Percentiles rank a stretch among this genome's conserved stretches.
Evolutionary conservation across 2,113 vertebrate genomes (phyloP).

Genomic region (Xenus cinereus): DNA sequence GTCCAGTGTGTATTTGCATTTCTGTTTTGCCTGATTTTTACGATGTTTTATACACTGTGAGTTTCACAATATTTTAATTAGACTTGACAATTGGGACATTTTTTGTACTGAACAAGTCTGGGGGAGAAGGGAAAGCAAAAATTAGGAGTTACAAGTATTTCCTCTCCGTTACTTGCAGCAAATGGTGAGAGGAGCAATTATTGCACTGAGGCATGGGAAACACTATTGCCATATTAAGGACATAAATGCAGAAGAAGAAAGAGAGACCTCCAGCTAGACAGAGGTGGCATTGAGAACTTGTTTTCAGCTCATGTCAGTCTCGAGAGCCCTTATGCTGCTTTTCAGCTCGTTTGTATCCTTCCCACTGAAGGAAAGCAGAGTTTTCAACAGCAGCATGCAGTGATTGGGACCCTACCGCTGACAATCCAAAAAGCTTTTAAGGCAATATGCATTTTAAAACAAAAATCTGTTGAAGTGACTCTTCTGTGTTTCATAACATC

Average conservation of each 20-base stretch:
- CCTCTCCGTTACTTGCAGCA: neutral
- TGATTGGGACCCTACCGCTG: neutral
- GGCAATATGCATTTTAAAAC: neutral
- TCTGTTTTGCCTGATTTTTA: neutral
- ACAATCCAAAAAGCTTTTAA: neutral
- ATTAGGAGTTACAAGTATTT: neutral
- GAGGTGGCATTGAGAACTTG: neutral
- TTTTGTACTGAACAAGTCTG: neutral
- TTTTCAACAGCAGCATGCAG: neutral
- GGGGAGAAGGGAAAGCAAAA: neutral
- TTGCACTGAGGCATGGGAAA: neutral
- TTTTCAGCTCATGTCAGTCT: neutral
- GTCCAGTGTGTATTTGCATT: neutral
- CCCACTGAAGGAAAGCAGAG: neutral
- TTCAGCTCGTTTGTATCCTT: neutral
- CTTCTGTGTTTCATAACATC: neutral
- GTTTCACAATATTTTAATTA: neutral
- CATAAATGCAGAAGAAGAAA: neutral
- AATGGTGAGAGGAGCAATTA: neutral
- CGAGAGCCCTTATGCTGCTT: neutral
- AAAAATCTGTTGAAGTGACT: neutral
- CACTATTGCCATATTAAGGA: neutral
- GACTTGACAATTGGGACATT: neutral
- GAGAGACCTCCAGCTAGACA: neutral
- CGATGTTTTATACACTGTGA: neutral